phyloP scores from a whole-genome alignment of 2,113 vertebrate species.

The Natator depressus region DNA sequence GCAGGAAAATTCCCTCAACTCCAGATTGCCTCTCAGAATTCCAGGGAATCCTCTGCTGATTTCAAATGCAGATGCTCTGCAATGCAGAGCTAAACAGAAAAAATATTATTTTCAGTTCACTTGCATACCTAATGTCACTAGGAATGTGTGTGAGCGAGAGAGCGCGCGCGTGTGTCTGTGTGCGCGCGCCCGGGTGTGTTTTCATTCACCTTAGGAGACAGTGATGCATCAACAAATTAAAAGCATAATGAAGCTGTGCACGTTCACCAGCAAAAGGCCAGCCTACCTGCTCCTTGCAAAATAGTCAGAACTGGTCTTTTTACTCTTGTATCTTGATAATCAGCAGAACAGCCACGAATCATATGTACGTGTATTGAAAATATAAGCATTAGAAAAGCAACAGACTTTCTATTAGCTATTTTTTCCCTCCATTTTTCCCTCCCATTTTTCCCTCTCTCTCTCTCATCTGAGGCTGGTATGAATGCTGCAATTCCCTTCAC shows the following conservation, averaged over 20 bases:
- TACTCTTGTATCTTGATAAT: constrained; percentile 10
- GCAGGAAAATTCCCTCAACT: background rate
- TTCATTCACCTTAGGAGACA: constrained; percentile 1
- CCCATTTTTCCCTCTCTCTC: background rate
- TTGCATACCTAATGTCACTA: background rate
- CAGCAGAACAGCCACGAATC: background rate
- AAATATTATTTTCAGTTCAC: constrained; percentile 10
- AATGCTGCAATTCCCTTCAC: constrained; percentile 40
- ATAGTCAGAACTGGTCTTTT: background rate
- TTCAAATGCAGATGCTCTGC: constrained; percentile 49
- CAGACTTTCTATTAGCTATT: background rate
- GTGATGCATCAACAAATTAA: background rate
- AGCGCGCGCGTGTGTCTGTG: too few relatives aligned
- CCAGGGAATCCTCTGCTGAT: constrained; percentile 15
- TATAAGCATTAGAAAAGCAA: background rate
- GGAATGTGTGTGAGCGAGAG: background rate
- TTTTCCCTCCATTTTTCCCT: background rate
- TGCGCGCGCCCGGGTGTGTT: background rate
- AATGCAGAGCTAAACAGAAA: constrained; percentile 23
- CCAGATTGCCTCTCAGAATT: background rate
- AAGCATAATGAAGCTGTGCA: background rate
- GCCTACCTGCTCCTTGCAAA: background rate
- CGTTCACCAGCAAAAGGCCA: constrained; percentile 15
- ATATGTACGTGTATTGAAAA: background rate
- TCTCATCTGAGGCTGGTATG: constrained; percentile 44